These are phyloP conservation scores for Tetramorium simillimum DNA, from an alignment of 1,140 invertebrate genomes.

Conservation along the genomic window DNA sequence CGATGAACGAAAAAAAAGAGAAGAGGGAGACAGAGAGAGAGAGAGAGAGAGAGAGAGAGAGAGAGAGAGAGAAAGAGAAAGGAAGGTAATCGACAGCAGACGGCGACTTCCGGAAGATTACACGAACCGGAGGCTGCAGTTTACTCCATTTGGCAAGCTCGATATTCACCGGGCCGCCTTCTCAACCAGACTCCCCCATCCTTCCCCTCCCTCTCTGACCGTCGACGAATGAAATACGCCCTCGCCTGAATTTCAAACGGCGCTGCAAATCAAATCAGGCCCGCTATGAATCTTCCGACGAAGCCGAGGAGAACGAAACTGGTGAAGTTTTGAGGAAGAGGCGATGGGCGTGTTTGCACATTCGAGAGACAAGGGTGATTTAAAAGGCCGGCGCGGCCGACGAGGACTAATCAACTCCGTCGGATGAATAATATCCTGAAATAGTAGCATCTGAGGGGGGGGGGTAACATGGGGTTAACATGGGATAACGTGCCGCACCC, in stretches of 20 bases:
- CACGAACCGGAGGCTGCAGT: conserved; percentile 65
- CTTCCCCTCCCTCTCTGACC: neutral
- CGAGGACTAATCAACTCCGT: conserved; percentile 25
- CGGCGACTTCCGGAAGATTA: conserved; percentile 64
- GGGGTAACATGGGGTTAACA: no score
- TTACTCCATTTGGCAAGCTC: conserved; percentile 72
- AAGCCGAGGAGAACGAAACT: conserved; percentile 3
- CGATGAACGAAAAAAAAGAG: neutral
- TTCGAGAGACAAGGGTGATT: conserved; percentile 52
- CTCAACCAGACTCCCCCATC: neutral
- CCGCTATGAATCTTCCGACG: conserved; percentile 67
- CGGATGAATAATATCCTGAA: conserved; percentile 36
- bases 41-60: neutral
- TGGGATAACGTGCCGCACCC: neutral
- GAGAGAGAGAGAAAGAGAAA: neutral
- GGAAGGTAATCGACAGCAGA: conserved; percentile 59
- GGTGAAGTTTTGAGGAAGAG: conserved; percentile 30
- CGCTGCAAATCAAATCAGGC: conserved; percentile 69
- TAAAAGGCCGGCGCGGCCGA: conserved; percentile 33
- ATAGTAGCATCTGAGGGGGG: neutral
- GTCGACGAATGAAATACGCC: conserved; percentile 54
- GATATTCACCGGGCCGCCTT: conserved; percentile 56
- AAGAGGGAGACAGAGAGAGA: no score
- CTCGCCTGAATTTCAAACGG: conserved; percentile 68
- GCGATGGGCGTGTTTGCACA: conserved; percentile 37